A percentile compares a stretch with the other conserved stretches of the same genome.
phyloP scores from a whole-genome alignment of 2,113 vertebrate species.

The Macaca fascicularis region T2T-MFA8v1.1 NC_088375.1:46313501-46314000 shows the following conservation, averaged over 20 bases:
- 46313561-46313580: background rate
- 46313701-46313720: background rate
- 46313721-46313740: background rate
- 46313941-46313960: background rate
- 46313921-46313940: background rate
- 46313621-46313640: background rate
- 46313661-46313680: background rate
- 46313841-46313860: background rate
- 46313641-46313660: background rate
- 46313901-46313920: background rate
- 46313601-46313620: constrained; percentile 23
- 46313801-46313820: background rate
- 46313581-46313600: background rate
- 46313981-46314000: background rate
- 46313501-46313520: background rate
- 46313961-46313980: background rate
- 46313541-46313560: background rate
- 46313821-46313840: background rate
- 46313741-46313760: background rate
- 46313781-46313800: background rate
- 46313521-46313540: background rate
- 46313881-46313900: background rate
- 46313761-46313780: background rate
- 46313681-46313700: background rate
- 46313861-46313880: background rate